Base-by-base conservation (phyloP, 2,888 invertebrate species). In the Sicus ferrugineus region DNA sequence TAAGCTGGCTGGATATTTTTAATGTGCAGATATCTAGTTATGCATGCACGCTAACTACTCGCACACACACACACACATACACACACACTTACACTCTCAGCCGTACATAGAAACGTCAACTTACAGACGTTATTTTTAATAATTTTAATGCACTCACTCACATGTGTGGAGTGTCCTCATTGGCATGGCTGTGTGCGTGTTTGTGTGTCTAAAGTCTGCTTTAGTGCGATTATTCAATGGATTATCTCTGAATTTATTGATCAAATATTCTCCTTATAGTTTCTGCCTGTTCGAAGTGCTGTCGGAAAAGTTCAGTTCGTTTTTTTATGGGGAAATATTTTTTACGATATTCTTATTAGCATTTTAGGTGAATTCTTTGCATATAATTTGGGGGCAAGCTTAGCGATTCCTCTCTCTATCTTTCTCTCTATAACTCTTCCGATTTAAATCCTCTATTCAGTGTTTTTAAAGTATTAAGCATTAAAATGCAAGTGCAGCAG, bases 241-340 rank as follows among this genome's bases (percentile, higher is more conserved):
- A 59, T 67, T 67, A 67, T 59, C 48, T 59, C 14, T 2, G 48
- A 46, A 67, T 67, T 58, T 67, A 59, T 67, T 67, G 48, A 56
- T 59, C 46, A 67, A 67, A 67, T 67, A 59, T 58, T 42, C 4
- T 16, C 14, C n/a, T 42, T 42, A 6, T 38, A 38, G 7, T 42
- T 3, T 42, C 2, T n/a, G 7, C 42, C 11, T 34, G 7, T 2
- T 34, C 14, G 7, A 34, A n/a, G n/a, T n/a, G n/a, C n/a, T n/a
- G 46, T 9, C 14, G 14, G 9, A 46, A 46, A 46, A n/a, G 14
- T 46, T 46, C 14, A 5, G 38, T 34, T 34, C 11, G 5, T 34
- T 34, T 34, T 34, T 34, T 34, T 34, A 11, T 11, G 46, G 9
- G n/a, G 9, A 5, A 46, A 3, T 5, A n/a, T 46, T 11, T 54